Evolutionary conservation across 2,888 invertebrate species (phyloP), one percentile per base, ranked within the genome.

Genomic region (Philhelius pedissequus): DNA sequence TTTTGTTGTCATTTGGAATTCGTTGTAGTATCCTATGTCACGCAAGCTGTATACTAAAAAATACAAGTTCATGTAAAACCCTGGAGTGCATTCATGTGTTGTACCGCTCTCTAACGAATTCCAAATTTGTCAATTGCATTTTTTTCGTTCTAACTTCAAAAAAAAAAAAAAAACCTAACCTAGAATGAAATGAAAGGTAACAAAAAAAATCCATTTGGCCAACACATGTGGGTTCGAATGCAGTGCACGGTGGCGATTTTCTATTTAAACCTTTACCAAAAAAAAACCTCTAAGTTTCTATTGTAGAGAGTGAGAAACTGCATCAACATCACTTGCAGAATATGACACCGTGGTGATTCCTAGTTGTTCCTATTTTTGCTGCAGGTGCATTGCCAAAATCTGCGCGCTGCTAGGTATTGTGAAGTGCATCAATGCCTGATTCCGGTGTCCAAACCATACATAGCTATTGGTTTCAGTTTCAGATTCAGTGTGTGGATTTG

Each of bases 371-470:
- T 43, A 20, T 45, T 20, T 30, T 30, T 43, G 18, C 18, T 60
- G 45, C 81, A 82, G 77, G 66, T 76, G 81, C 81, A 81, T 70
- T 64, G 58, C 54, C 20, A 30, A 66, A 56, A 54, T 60, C 32
- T 38, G 7, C n/a, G n/a, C n/a, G n/a, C 22, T 48, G 18, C 4
- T 13, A n/a, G 73, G 43, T 43, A 66, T 77, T 82, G 40, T 73
- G 45, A 77, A 73, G 52, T 82, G 78, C 77, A 78, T 78, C 78
- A 62, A 69, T 45, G 82, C 68, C 60, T 82, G 68, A 48, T 82
- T 82, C 82, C 82, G 82, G 82, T 78, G 25, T 38, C 66, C 60
- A 18, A 7, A 35, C 13, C 20, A 35, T 22, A 35, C 22, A n/a
- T 15, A 30, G 54, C 38, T 48, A 15, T 40, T 3, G 40, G 50